Evolutionary conservation across 2,888 invertebrate genomes (phyloP), one percentile per base, ranked within the genome.

Genomic region (Coleophora deauratella): DNA sequence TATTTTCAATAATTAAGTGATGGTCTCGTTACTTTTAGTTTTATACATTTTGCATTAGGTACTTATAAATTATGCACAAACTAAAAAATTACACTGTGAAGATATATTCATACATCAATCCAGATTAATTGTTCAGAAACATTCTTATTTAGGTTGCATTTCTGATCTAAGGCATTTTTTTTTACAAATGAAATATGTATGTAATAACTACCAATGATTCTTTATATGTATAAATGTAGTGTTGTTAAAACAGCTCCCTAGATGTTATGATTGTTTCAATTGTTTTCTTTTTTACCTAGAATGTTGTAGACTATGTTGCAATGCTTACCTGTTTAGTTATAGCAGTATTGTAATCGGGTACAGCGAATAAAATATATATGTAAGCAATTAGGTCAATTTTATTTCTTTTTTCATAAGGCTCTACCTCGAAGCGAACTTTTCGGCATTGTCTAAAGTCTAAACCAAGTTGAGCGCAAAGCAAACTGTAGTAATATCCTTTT

Each of bases 311-410:
- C 32, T 47, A 43, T 49, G 48, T 59, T 65, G 63, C 66, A 61
- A 66, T 61, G 72, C 68, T 70, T 70, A 55, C 49, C 31, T 47
- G 52, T 59, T 66, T 59, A 52, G 40, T 45, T 33, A 36, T 44
- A 60, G 62, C 59, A 62, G 57, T 65, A 60, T 62, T 65, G 62
- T 27, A 43, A 47, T 42, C 54, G 50, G 59, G 21, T 55, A 61
- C 67, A 64, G 65, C 65, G 61, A 73, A 73, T 69, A 67, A 66
- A 59, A 52, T 54, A 57, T 70, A 70, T 66, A 58, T 73, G 64
- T 72, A 75, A 74, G 72, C 58, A 57, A 59, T 44, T 27, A 3
- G 32, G 7, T 33, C 27, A 2, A 33, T 38, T 38, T 38, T 33
- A 33, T 33, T 38, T 21, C 21, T 6, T 4, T 21, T 4, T 3